A percentile compares a stretch with the other conserved stretches of the same genome.
phyloP scores from a whole-genome alignment of 2,113 vertebrate species.

The Andinoacara biseriatus region DNA sequence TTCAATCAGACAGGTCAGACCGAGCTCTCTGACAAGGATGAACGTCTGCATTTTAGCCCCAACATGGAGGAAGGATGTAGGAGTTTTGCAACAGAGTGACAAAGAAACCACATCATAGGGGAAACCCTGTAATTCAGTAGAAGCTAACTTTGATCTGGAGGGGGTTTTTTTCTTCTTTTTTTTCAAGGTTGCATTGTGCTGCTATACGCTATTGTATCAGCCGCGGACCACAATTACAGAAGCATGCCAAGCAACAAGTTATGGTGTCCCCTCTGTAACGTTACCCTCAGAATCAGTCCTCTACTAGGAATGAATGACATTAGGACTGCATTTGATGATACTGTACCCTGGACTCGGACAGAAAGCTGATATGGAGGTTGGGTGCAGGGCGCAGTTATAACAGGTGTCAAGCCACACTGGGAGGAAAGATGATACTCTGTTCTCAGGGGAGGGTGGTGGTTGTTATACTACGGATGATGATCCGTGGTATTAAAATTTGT shows the following conservation, averaged over 20 bases:
- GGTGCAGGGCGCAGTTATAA: conserved; percentile 24
- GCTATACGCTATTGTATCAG: conserved; percentile 17
- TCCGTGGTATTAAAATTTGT: neutral
- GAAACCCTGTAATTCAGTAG: conserved; percentile 20
- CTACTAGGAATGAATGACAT: conserved; percentile 5
- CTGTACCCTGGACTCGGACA: neutral
- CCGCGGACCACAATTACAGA: neutral
- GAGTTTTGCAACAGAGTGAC: conserved; percentile 6
- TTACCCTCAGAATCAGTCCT: neutral
- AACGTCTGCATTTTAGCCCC: neutral
- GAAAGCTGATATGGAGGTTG: conserved; percentile 53
- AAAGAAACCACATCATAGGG: conserved; percentile 8
- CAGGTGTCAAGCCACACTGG: conserved; percentile 57
- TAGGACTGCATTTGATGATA: conserved; percentile 8
- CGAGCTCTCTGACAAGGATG: conserved; percentile 18
- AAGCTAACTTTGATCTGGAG: neutral
- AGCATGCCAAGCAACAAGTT: neutral
- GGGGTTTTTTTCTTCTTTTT: neutral
- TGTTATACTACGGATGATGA: neutral
- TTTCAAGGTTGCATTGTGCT: conserved; percentile 17
- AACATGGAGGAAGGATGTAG: neutral
- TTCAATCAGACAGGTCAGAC: conserved; percentile 17
- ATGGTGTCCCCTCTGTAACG: neutral
- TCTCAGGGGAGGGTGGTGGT: neutral
- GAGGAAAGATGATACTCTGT: conserved; percentile 30